A percentile compares a stretch with the other conserved stretches of the same genome.
phyloP scores from a whole-genome alignment of 35 echinoderm and acorn worm species.

The Antedon bifida region DNA sequence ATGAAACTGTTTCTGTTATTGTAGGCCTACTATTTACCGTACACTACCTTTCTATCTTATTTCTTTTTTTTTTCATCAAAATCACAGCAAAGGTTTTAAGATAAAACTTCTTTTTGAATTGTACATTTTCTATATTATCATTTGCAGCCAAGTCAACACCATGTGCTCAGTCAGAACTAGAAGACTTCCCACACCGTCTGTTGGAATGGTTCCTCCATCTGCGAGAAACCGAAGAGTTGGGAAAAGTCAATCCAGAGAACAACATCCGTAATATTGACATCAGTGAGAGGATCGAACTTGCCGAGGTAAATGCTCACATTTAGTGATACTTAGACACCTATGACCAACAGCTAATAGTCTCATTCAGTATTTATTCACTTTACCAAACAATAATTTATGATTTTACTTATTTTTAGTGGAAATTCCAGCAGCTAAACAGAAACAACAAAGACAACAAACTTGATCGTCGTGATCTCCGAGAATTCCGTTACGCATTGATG shows the following conservation, averaged over 20 bases:
- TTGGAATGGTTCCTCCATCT: slow-evolving; percentile 94
- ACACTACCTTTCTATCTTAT: no score
- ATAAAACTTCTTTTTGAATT: no score
- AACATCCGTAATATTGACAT: slow-evolving; percentile 29
- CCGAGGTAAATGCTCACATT: slow-evolving; percentile 40
- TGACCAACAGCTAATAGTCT: no score
- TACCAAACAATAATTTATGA: no score
- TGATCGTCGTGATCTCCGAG: slow-evolving; percentile 49
- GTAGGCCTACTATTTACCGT: no score
- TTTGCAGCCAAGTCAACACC: neutral
- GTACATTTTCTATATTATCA: neutral
- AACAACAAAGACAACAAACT: slow-evolving; percentile 32
- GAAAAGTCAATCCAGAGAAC: slow-evolving; percentile 44
- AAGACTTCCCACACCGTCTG: slow-evolving; percentile 78
- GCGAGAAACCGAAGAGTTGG: slow-evolving; percentile 55
- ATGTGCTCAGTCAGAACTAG: slow-evolving; percentile 38
- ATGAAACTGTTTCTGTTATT: no score
- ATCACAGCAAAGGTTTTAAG: no score
- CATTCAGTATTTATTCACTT: no score
- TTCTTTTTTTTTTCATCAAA: no score
- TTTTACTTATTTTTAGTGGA: slow-evolving; percentile 54
- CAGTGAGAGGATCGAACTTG: slow-evolving; percentile 9
- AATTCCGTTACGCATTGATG: slow-evolving; percentile 90
- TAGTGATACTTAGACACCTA: no score
- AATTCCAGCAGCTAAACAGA: slow-evolving; percentile 66